Evolutionary conservation across 2,888 invertebrate genomes (phyloP).

Genomic region (Yponomeuta evonymella): DNA sequence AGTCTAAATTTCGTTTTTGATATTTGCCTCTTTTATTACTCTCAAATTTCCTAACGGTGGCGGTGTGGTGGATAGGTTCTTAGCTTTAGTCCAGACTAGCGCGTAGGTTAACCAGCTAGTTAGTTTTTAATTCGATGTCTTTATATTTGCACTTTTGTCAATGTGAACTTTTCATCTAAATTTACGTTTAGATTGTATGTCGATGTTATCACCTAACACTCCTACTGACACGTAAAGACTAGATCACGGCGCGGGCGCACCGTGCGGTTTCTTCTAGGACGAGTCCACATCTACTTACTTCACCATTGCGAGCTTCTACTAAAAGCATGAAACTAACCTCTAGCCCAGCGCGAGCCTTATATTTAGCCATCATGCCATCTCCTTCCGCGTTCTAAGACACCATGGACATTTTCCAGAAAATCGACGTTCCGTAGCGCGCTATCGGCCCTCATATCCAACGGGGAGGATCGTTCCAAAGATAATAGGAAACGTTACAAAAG

Average conservation of each 20-base stretch:
- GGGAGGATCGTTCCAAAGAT: conserved; percentile 78
- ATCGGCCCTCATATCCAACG: conserved; percentile 76
- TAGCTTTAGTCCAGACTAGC: background rate
- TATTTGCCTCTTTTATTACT: conserved; percentile 58
- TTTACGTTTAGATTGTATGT: conserved; percentile 70
- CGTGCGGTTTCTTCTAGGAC: conserved; percentile 56
- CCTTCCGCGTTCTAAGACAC: conserved; percentile 67
- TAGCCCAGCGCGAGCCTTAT: conserved; percentile 70
- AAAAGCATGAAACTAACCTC: conserved; percentile 69
- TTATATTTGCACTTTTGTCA: conserved; percentile 42
- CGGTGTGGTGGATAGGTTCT: conserved; percentile 54
- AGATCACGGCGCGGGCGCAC: conserved; percentile 42
- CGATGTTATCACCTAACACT: conserved; percentile 71
- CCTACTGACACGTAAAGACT: conserved; percentile 44
- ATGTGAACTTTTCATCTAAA: conserved; percentile 64
- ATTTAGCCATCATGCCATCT: conserved; percentile 66
- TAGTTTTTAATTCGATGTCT: conserved; percentile 47
- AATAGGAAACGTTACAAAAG: conserved; percentile 82
- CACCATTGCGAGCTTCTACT: conserved; percentile 74
- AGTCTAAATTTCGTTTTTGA: conserved; percentile 77
- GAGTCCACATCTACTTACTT: conserved; percentile 52
- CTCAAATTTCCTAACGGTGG: conserved; percentile 63
- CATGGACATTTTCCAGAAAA: conserved; percentile 75
- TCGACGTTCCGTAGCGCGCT: conserved; percentile 77
- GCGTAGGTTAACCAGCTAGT: conserved; percentile 39